Percentiles rank a stretch among this genome's conserved stretches.
These are phyloP conservation scores for Caenorhabditis briggsae DNA, from an alignment of 1,140 invertebrate genomes.

Conservation along the genomic window DNA sequence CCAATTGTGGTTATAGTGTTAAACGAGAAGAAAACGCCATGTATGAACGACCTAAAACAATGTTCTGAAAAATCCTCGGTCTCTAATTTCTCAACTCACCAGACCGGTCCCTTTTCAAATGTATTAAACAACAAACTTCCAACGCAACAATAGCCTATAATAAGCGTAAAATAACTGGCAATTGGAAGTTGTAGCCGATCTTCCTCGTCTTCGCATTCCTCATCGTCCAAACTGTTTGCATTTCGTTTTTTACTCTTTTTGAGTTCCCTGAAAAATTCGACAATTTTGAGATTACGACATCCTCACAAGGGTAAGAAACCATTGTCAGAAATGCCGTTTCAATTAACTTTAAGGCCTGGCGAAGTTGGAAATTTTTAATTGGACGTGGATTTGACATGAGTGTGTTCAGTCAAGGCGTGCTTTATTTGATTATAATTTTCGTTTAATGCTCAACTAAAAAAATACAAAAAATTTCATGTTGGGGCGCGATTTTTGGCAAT, in stretches of 20 bases:
- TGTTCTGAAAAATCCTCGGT: background rate
- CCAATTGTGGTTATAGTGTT: constrained; percentile 78
- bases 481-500: too few species aligned
- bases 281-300: too few species aligned
- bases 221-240: constrained; percentile 66
- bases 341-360: too few species aligned
- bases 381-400: too few species aligned
- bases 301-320: too few species aligned
- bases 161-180: constrained; percentile 76
- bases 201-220: constrained; percentile 74
- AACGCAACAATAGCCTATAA: constrained; percentile 77
- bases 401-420: too few species aligned
- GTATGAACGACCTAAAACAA: constrained; percentile 75
- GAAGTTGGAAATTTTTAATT: too few species aligned
- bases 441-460: too few species aligned
- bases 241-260: constrained; percentile 68
- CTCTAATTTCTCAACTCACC: constrained; percentile 54
- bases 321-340: too few species aligned
- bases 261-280: constrained; percentile 33
- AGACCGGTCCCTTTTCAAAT: constrained; percentile 74
- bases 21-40: constrained; percentile 77
- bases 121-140: constrained; percentile 76
- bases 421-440: too few species aligned
- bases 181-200: constrained; percentile 77
- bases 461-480: too few species aligned